Evolutionary conservation across 2,113 vertebrate genomes (phyloP).

Genomic region (Ellobius talpinus): DNA sequence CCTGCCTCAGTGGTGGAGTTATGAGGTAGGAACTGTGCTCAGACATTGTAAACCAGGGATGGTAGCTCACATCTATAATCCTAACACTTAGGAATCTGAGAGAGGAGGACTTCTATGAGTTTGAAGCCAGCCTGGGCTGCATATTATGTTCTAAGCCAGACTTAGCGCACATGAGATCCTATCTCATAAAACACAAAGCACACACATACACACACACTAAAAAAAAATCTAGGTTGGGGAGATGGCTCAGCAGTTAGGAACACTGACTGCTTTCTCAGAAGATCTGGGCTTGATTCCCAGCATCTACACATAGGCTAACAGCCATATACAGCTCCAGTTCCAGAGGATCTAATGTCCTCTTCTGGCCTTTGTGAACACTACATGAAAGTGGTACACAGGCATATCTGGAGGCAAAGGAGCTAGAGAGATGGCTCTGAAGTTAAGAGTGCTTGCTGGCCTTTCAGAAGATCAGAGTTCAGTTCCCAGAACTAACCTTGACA

Average conservation of each 20-base stretch:
- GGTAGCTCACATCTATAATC: background rate
- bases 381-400: background rate
- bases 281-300: background rate
- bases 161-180: background rate
- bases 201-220: background rate
- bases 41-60: background rate
- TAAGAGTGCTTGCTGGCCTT: background rate
- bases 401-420: background rate
- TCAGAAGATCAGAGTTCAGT: background rate
- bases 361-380: background rate
- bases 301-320: background rate
- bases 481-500: background rate
- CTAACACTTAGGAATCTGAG: background rate
- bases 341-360: background rate
- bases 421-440: background rate
- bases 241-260: background rate
- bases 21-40: background rate
- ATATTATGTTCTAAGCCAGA: background rate
- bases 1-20: background rate
- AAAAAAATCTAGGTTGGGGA: background rate
- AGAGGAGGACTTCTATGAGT: background rate
- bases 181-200: background rate
- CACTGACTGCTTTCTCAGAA: background rate
- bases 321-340: background rate
- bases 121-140: background rate